These are phyloP conservation scores for Macquaria ambigua DNA, from an alignment of 2,113 vertebrate species.

Conservation along the genomic window DNA sequence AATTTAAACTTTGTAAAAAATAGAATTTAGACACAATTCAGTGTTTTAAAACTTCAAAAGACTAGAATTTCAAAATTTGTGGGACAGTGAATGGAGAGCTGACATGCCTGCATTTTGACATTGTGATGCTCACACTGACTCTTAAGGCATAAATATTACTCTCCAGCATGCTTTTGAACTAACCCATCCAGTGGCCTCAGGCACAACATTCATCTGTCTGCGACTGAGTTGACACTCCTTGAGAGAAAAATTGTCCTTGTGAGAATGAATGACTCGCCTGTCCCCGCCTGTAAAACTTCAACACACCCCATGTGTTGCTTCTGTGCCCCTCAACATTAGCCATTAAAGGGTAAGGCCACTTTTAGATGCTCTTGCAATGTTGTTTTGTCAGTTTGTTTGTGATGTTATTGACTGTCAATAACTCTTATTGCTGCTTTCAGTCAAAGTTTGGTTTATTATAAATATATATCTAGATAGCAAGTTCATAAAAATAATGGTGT, in stretches of 20 bases:
- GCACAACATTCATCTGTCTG: slow-evolving; percentile 59
- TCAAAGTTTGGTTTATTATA: background rate
- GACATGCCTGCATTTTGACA: background rate
- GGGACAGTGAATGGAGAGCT: background rate
- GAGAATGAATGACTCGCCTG: slow-evolving; percentile 43
- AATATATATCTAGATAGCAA: background rate
- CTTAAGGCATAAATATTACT: slow-evolving; percentile 56
- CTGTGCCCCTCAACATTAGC: background rate
- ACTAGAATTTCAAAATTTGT: background rate
- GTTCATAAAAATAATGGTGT: background rate
- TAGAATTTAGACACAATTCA: background rate
- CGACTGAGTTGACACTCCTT: slow-evolving; percentile 35
- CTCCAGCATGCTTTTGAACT: slow-evolving; percentile 50
- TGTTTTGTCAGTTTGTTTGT: background rate
- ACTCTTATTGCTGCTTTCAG: background rate
- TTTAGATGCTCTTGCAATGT: background rate
- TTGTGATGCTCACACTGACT: slow-evolving; percentile 35
- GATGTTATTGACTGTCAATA: background rate
- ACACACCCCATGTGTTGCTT: background rate
- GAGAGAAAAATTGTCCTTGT: slow-evolving; percentile 41
- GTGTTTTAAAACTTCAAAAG: background rate
- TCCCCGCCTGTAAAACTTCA: slow-evolving; percentile 31
- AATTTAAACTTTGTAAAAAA: background rate
- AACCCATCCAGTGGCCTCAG: slow-evolving; percentile 43
- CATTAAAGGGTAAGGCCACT: background rate